A percentile compares a stretch with the other conserved stretches of the same genome.
phyloP scores from a whole-genome alignment of 30 jellyfish, hydroid and myxozoan species.

The Mastigias papua region DNA sequence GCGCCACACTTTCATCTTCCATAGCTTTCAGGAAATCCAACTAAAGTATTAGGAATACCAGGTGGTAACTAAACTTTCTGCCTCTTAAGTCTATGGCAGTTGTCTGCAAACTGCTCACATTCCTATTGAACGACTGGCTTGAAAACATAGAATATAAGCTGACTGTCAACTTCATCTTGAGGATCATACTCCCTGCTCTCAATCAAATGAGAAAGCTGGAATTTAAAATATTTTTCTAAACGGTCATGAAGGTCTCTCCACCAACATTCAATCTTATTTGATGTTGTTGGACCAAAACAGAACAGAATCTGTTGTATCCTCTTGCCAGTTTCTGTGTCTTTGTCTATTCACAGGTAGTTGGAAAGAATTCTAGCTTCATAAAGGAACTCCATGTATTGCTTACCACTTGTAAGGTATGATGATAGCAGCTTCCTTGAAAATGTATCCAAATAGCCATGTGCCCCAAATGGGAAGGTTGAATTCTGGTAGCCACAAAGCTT shows the following conservation, averaged over 20 bases:
- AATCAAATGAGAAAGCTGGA: not conserved
- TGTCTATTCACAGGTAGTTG: not conserved
- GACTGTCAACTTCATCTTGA: not conserved
- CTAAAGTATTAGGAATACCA: slow-evolving; percentile 1
- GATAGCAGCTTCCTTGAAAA: slow-evolving; percentile 20
- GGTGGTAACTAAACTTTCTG: slow-evolving; percentile 8
- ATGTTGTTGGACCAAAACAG: slow-evolving; percentile 27
- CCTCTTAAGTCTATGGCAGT: not conserved
- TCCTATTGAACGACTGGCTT: no score
- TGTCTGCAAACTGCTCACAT: no score
- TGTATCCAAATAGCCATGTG: slow-evolving; percentile 29
- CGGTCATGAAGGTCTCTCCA: slow-evolving; percentile 52
- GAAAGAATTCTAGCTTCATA: not conserved
- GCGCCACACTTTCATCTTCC: no score
- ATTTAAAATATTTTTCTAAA: slow-evolving; percentile 31
- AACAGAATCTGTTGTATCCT: slow-evolving; percentile 19
- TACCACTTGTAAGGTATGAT: slow-evolving; percentile 17
- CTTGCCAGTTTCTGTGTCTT: no score
- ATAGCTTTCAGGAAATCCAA: slow-evolving; percentile 16
- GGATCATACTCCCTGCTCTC: slow-evolving; percentile 27
- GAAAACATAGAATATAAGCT: no score
- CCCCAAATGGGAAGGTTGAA: slow-evolving; percentile 11
- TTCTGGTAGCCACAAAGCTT: not conserved
- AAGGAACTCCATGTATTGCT: slow-evolving; percentile 25
- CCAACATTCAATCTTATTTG: no score